Conservation (phyloP, 2,113 vertebrate species). For the Psittacara wagleri region DNA sequence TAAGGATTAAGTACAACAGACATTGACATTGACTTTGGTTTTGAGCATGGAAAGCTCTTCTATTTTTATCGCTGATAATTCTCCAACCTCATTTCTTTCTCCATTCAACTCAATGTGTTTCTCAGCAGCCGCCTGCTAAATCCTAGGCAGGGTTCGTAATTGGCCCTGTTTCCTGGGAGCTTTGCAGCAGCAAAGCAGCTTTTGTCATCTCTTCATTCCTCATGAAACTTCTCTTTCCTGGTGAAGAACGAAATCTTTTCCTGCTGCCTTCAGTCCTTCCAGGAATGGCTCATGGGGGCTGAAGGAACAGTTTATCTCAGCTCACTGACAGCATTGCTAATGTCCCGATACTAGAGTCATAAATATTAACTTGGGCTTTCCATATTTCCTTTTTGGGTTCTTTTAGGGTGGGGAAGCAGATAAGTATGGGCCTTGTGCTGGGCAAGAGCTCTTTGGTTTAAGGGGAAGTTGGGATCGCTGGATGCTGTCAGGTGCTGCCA, state of each 20-base stretch:
- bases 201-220: slow-evolving; percentile 5
- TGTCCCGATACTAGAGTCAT: background rate
- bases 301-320: background rate
- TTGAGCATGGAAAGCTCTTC: background rate
- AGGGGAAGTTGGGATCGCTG: background rate
- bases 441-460: background rate
- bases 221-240: background rate
- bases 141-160: slow-evolving; percentile 34
- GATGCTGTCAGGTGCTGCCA: background rate
- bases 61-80: background rate
- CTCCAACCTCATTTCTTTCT: slow-evolving; percentile 10
- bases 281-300: background rate
- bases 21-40: background rate
- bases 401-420: background rate
- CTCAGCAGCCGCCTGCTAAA: slow-evolving; percentile 17
- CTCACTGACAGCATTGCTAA: background rate
- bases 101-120: background rate
- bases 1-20: background rate
- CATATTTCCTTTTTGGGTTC: background rate
- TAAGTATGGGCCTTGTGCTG: background rate
- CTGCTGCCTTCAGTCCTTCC: background rate
- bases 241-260: background rate
- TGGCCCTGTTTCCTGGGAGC: background rate
- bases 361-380: background rate
- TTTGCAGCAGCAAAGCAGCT: slow-evolving; percentile 14